A percentile compares a stretch with the other conserved stretches of the same genome.
Evolutionary conservation across 2,797 vertebrate species (phyloP).

Genomic region (Amniataba percoides): DNA sequence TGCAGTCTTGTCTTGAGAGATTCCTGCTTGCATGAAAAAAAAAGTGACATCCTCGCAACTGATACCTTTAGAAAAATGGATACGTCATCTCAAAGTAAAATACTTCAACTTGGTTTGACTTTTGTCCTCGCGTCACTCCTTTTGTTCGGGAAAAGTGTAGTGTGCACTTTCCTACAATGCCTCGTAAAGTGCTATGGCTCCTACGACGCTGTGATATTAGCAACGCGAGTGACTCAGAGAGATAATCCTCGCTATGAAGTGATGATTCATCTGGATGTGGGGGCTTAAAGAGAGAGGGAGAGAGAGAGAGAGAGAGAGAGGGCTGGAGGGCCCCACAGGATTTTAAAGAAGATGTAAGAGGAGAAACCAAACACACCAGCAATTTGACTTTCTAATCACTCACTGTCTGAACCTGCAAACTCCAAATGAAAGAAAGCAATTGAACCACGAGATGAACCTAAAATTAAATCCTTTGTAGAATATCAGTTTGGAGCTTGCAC

Average conservation of each 20-base stretch:
- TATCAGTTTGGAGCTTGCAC: background rate
- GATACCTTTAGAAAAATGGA: slow-evolving; percentile 31
- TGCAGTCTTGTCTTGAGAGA: background rate
- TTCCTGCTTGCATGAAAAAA: slow-evolving; percentile 20
- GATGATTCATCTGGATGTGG: slow-evolving; percentile 65
- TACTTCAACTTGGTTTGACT: slow-evolving; percentile 38
- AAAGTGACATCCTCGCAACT: background rate
- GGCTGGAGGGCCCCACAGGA: slow-evolving; percentile 18
- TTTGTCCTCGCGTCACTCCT: slow-evolving; percentile 30
- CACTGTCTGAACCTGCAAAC: slow-evolving; percentile 29
- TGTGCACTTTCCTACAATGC: slow-evolving; percentile 39
- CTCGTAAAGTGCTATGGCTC: slow-evolving; percentile 10
- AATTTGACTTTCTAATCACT: slow-evolving; percentile 48
- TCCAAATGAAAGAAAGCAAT: slow-evolving; percentile 42
- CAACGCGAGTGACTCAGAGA: slow-evolving; percentile 45
- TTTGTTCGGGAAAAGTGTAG: slow-evolving; percentile 45
- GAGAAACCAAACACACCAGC: slow-evolving; percentile 42
- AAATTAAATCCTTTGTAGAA: slow-evolving; percentile 28
- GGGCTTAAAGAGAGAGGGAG: slow-evolving; percentile 37
- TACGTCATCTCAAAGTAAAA: slow-evolving; percentile 30
- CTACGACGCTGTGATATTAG: slow-evolving; percentile 49
- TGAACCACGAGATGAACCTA: slow-evolving; percentile 32
- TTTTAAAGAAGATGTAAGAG: slow-evolving; percentile 49
- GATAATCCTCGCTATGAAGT: slow-evolving; percentile 67
- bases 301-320: slow-evolving; percentile 10